phyloP scores from a whole-genome alignment of 2,113 vertebrate species.

The Tragelaphus buxtoni region DNA sequence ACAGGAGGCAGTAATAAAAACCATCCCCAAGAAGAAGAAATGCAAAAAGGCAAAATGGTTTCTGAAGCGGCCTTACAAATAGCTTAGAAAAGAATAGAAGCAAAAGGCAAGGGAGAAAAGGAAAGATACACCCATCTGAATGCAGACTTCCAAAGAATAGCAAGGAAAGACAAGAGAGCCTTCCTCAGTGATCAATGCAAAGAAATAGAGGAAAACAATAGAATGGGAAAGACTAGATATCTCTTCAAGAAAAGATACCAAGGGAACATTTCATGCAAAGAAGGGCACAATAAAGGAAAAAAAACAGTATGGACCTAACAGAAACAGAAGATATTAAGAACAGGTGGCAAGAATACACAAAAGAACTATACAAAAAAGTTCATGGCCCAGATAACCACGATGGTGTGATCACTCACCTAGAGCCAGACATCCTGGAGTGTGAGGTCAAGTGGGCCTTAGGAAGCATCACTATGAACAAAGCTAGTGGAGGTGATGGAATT shows the following conservation, averaged over 20 bases:
- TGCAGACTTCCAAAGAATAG: not conserved
- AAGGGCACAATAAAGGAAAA: not conserved
- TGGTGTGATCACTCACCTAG: not conserved
- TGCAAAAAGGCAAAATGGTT: not conserved
- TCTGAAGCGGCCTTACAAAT: not conserved
- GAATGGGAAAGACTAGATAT: not conserved
- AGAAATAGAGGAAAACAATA: not conserved
- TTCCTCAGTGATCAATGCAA: not conserved
- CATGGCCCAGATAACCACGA: not conserved
- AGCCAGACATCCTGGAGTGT: not conserved
- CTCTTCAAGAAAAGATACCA: not conserved
- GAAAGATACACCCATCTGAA: not conserved
- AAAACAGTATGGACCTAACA: not conserved
- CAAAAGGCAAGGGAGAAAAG: not conserved
- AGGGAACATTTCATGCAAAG: not conserved
- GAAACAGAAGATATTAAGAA: not conserved
- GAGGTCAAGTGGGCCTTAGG: not conserved
- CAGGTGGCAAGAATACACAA: not conserved
- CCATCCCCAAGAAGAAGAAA: not conserved
- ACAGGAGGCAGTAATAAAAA: not conserved
- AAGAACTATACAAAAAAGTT: not conserved
- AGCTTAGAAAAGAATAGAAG: not conserved
- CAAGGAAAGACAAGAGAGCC: not conserved
- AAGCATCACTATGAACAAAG: not conserved
- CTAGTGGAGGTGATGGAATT: not conserved